phyloP scores from a whole-genome alignment of 2,113 vertebrate genomes.

The Pluvialis apricaria region DNA sequence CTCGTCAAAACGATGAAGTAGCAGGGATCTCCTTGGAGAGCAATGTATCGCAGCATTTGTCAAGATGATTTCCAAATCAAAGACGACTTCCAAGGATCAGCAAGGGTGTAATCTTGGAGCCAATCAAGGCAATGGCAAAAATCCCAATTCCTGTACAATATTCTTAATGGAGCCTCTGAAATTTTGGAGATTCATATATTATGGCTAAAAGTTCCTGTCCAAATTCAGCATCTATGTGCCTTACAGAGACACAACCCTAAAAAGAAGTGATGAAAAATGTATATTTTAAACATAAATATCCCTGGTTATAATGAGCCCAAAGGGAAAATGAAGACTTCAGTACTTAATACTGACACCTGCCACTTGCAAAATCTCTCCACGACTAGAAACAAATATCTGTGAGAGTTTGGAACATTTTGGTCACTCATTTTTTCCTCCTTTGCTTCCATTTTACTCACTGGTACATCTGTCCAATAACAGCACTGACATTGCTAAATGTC shows the following conservation, averaged over 20 bases:
- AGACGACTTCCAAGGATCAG: conserved; percentile 37
- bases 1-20: conserved; percentile 52
- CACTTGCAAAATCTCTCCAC: conserved; percentile 25
- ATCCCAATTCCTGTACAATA: not conserved
- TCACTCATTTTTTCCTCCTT: not conserved
- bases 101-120: not conserved
- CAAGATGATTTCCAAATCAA: conserved; percentile 49
- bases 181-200: not conserved
- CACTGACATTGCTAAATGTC: not conserved
- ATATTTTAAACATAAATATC: conserved; percentile 11
- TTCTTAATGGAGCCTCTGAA: not conserved
- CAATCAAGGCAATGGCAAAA: conserved; percentile 29
- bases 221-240: not conserved
- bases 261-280: conserved; percentile 29
- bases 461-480: not conserved
- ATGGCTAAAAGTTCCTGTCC: not conserved
- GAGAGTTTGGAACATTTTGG: not conserved
- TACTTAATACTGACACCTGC: conserved; percentile 17
- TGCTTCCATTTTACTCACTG: not conserved
- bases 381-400: not conserved
- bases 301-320: not conserved
- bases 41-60: conserved; percentile 56
- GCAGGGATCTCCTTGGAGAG: conserved; percentile 54
- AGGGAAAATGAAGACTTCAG: not conserved
- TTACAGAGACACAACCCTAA: not conserved